Conservation (phyloP, 2,888 invertebrate species). For the Germaria angustata region DNA sequence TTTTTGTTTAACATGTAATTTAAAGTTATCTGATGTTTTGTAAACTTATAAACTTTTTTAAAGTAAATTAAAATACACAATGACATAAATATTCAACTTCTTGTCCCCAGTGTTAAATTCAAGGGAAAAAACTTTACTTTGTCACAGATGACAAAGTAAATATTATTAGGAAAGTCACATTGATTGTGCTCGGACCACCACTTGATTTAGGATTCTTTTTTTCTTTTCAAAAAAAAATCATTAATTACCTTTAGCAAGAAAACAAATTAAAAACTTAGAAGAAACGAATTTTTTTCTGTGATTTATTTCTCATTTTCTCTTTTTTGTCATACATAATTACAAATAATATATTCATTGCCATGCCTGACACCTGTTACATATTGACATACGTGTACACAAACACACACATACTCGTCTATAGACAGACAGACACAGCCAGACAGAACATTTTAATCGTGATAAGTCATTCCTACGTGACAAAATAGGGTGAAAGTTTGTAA, state of each 20-base stretch:
- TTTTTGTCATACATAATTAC: background rate
- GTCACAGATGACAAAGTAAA: background rate
- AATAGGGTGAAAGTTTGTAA: constrained; percentile 8
- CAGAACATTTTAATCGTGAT: constrained; percentile 31
- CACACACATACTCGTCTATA: too few relatives aligned
- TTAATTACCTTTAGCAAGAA: background rate
- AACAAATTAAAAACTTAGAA: background rate
- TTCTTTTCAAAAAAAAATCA: background rate
- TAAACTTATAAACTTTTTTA: too few relatives aligned
- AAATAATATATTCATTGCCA: constrained; percentile 24
- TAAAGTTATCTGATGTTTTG: too few relatives aligned
- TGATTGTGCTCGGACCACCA: background rate
- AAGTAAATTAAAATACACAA: too few relatives aligned
- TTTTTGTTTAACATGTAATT: too few relatives aligned
- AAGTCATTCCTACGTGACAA: constrained; percentile 39
- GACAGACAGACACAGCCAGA: background rate
- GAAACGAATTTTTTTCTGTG: background rate
- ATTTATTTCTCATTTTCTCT: background rate
- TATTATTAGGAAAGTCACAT: background rate
- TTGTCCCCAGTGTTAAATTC: too few relatives aligned
- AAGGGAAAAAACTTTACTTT: too few relatives aligned
- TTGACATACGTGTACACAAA: too few relatives aligned
- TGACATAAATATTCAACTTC: too few relatives aligned
- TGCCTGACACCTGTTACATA: constrained; percentile 12
- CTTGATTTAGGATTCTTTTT: background rate